Evolutionary conservation across 2,113 vertebrate species (phyloP).

Genomic region (Propithecus coquereli): DNA sequence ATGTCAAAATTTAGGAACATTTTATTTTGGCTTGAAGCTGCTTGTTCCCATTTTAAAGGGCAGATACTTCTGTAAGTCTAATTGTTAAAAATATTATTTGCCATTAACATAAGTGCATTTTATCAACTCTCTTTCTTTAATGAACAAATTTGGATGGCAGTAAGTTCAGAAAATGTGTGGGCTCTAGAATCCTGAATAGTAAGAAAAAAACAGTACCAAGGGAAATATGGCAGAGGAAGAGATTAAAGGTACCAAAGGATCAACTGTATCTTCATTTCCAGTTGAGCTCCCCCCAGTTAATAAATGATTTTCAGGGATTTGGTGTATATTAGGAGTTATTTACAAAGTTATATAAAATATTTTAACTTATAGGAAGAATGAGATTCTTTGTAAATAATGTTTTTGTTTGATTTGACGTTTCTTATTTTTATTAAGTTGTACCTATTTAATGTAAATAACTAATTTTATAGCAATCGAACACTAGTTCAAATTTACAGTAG

Average conservation of each 20-base stretch:
- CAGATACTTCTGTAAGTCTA: not conserved
- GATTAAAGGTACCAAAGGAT: not conserved
- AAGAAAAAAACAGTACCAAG: not conserved
- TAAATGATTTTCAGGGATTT: not conserved
- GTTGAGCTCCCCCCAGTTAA: not conserved
- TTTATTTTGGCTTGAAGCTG: not conserved
- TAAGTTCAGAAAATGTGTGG: not conserved
- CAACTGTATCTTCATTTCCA: not conserved
- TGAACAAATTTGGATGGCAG: not conserved
- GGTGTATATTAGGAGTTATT: not conserved
- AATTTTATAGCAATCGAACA: not conserved
- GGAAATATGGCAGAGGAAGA: not conserved
- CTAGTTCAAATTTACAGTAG: slow-evolving; percentile 23
- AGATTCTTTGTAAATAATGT: not conserved
- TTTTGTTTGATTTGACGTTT: not conserved
- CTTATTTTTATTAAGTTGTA: not conserved
- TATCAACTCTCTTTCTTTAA: not conserved
- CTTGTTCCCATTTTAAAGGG: not conserved
- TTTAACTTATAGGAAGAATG: not conserved
- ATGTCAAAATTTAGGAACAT: not conserved
- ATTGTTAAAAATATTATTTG: slow-evolving; percentile 12
- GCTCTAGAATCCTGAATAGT: not conserved
- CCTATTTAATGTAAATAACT: not conserved
- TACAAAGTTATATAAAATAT: not conserved
- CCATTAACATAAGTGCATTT: not conserved